These are phyloP conservation scores for Notothenia rossii DNA, from an alignment of 2,113 vertebrate species.

Conservation along the genomic window DNA sequence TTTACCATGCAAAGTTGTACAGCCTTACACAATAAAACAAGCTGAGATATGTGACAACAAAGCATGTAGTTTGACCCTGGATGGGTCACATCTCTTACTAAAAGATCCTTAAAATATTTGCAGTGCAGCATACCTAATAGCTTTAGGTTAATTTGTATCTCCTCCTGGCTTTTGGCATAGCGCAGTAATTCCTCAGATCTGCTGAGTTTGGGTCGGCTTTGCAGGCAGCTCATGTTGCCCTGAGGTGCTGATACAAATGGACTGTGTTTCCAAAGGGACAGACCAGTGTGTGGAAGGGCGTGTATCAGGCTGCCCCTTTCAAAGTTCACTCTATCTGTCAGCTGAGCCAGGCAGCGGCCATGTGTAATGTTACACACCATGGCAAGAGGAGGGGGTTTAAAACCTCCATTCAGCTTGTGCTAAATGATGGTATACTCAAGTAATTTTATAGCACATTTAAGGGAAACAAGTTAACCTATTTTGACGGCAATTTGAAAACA, in stretches of 20 bases:
- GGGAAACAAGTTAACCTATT: background rate
- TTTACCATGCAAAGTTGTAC: background rate
- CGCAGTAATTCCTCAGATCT: constrained; percentile 72
- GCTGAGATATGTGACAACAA: background rate
- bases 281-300: constrained; percentile 56
- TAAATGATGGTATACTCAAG: background rate
- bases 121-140: constrained; percentile 76
- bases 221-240: constrained; percentile 77
- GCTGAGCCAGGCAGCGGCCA: background rate
- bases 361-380: background rate
- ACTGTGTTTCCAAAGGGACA: background rate
- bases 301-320: constrained; percentile 50
- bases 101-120: fast-evolving
- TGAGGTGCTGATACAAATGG: background rate
- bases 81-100: background rate
- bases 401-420: background rate
- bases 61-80: background rate
- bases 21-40: background rate
- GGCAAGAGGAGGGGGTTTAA: background rate
- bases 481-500: background rate
- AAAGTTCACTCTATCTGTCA: constrained; percentile 60
- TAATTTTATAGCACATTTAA: background rate
- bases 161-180: constrained; percentile 36
- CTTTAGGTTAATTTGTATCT: constrained; percentile 58
- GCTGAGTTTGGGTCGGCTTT: constrained; percentile 55